A percentile compares a stretch with the other conserved stretches of the same genome.
Evolutionary conservation across 2,113 vertebrate genomes (phyloP).

Genomic region (Hippoglossus stenolepis): DNA sequence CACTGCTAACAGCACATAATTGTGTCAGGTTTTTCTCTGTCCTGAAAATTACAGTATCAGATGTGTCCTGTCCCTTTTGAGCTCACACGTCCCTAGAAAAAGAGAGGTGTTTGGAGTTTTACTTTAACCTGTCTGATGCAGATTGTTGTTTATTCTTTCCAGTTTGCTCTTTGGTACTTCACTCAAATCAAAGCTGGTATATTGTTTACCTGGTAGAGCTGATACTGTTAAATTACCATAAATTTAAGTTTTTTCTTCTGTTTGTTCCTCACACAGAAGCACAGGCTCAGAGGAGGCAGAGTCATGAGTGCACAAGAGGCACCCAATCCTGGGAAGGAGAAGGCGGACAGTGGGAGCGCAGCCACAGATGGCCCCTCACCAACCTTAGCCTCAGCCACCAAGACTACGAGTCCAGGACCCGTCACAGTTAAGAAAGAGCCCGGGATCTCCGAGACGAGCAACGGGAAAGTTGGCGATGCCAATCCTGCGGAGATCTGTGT

Average conservation of each 20-base stretch:
- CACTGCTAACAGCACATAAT: constrained; percentile 4
- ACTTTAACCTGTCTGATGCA: constrained; percentile 15
- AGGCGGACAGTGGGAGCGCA: constrained; percentile 59
- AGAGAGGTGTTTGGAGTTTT: background rate
- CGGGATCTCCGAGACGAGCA: constrained; percentile 80
- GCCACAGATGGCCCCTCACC: constrained; percentile 73
- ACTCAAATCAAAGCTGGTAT: background rate
- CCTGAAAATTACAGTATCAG: constrained; percentile 6
- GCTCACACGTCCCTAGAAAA: constrained; percentile 13
- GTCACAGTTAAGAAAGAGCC: constrained; percentile 91
- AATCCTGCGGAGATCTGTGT: constrained; percentile 97
- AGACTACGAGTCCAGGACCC: constrained; percentile 63
- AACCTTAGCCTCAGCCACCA: constrained; percentile 78
- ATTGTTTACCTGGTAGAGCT: background rate
- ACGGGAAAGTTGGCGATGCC: constrained; percentile 83
- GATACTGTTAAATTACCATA: background rate
- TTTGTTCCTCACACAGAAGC: constrained; percentile 52
- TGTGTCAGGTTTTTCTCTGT: background rate
- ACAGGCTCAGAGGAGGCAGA: constrained; percentile 71
- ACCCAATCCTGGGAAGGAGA: constrained; percentile 73
- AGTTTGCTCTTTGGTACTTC: background rate
- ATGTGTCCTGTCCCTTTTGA: constrained; percentile 10
- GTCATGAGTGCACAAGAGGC: constrained; percentile 82
- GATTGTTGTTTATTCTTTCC: constrained; percentile 1
- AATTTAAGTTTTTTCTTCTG: constrained; percentile 10